These are phyloP conservation scores for Scaptomyza montana DNA, from an alignment of 1,140 invertebrate genomes.

Conservation along the genomic window DNA sequence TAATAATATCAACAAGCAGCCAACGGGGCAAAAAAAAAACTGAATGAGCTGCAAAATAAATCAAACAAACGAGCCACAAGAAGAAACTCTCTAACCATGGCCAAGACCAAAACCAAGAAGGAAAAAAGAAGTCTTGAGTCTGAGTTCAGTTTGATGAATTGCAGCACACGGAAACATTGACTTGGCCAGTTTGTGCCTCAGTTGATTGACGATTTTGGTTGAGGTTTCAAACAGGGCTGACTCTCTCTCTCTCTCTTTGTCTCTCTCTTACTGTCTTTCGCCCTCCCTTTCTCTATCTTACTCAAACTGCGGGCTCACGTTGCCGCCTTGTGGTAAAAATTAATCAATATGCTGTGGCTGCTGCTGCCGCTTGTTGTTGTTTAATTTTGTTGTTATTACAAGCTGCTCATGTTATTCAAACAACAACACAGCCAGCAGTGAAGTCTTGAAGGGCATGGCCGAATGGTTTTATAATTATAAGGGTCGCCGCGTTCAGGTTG, in stretches of 20 bases:
- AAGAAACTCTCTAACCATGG: conserved; percentile 17
- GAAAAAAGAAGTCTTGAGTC: neutral
- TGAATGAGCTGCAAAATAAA: conserved; percentile 76
- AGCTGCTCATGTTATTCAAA: conserved; percentile 51
- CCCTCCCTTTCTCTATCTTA: neutral
- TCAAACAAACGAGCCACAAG: conserved; percentile 60
- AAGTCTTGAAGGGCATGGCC: neutral
- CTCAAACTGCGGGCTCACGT: conserved; percentile 30
- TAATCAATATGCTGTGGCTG: conserved; percentile 63
- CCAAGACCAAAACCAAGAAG: conserved; percentile 2
- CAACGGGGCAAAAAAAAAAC: conserved; percentile 40
- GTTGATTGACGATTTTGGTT: conserved; percentile 41
- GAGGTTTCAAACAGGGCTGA: neutral
- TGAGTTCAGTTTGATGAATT: conserved; percentile 67
- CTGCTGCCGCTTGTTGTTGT: conserved; percentile 36
- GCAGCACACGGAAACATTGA: conserved; percentile 63
- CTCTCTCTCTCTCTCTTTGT: neutral
- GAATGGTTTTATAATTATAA: conserved; percentile 75
- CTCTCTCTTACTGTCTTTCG: neutral
- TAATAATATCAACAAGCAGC: conserved; percentile 52
- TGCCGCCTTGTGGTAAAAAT: conserved; percentile 45
- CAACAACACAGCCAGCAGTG: conserved; percentile 25
- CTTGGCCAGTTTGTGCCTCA: conserved; percentile 39
- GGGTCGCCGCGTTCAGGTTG: conserved; percentile 65
- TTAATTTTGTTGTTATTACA: conserved; percentile 39